phyloP scores from a whole-genome alignment of 2,797 vertebrate genomes.

The Acanthurus lineatus region DNA sequence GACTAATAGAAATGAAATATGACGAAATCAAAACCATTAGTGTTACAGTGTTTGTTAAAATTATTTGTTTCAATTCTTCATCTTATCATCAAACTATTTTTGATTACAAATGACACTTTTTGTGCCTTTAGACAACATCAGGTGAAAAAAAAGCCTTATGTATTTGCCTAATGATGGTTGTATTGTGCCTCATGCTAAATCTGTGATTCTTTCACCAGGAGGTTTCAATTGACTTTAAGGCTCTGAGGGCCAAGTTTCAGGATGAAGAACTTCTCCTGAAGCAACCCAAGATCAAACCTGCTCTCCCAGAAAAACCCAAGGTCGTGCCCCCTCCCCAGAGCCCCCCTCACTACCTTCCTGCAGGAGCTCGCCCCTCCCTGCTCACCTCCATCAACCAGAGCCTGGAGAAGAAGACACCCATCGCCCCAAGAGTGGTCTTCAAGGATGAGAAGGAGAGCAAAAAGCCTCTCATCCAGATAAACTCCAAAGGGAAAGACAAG shows the following conservation, averaged over 20 bases:
- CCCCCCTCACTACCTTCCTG: slow-evolving; percentile 68
- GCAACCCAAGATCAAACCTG: slow-evolving; percentile 74
- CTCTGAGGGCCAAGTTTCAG: slow-evolving; percentile 90
- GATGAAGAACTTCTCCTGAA: slow-evolving; percentile 73
- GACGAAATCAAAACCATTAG: background rate
- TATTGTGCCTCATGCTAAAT: background rate
- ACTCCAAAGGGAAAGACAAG: slow-evolving; percentile 61
- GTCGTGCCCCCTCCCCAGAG: slow-evolving; percentile 57
- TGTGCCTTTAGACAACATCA: background rate
- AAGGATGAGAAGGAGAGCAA: slow-evolving; percentile 79
- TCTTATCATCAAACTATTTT: background rate
- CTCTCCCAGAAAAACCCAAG: slow-evolving; percentile 72
- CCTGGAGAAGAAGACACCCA: slow-evolving; percentile 42
- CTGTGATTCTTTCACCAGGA: slow-evolving; percentile 78
- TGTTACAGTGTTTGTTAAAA: background rate
- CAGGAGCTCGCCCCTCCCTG: slow-evolving; percentile 78
- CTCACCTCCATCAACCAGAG: slow-evolving; percentile 79
- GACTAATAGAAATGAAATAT: background rate
- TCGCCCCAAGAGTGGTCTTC: slow-evolving; percentile 82
- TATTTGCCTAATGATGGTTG: background rate
- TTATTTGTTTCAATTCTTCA: background rate
- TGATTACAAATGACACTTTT: background rate
- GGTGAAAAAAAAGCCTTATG: background rate
- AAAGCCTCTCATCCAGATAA: slow-evolving; percentile 48
- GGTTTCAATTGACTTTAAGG: slow-evolving; percentile 85